A percentile compares a stretch with the other conserved stretches of the same genome.
These are phyloP conservation scores for Toxonevra muliebris DNA, from an alignment of 2,888 invertebrate species.

Conservation along the genomic window DNA sequence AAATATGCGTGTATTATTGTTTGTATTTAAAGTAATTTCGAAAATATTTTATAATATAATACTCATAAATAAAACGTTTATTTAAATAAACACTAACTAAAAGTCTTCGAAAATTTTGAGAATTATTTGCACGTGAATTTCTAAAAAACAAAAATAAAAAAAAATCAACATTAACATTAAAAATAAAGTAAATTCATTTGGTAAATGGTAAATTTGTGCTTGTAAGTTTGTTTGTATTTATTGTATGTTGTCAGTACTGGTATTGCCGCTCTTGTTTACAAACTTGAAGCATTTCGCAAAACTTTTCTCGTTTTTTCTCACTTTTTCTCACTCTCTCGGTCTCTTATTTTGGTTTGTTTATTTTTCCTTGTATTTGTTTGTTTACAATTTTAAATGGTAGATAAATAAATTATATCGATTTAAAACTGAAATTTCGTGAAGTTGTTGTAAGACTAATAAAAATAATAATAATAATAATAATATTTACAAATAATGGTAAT, in stretches of 20 bases:
- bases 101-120: neutral
- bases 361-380: neutral
- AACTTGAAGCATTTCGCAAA: neutral
- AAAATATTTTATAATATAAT: too few species aligned
- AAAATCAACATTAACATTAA: conserved; percentile 11
- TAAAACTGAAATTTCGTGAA: conserved; percentile 25
- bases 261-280: too few species aligned
- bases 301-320: neutral
- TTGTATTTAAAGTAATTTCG: too few species aligned
- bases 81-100: too few species aligned
- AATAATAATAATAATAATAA: conserved; percentile 19
- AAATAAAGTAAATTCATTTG: conserved; percentile 30
- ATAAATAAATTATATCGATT: conserved; percentile 34
- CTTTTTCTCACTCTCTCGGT: neutral
- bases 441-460: conserved; percentile 18
- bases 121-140: neutral
- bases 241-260: too few species aligned
- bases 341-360: neutral
- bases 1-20: too few species aligned
- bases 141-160: neutral
- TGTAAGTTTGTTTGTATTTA: conserved; percentile 8
- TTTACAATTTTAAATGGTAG: conserved; percentile 16
- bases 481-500: conserved; percentile 15
- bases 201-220: conserved; percentile 27
- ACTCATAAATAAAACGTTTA: too few species aligned